Evolutionary conservation across 2,797 vertebrate species (phyloP).

Genomic region (Pogonophryne albipinna): DNA sequence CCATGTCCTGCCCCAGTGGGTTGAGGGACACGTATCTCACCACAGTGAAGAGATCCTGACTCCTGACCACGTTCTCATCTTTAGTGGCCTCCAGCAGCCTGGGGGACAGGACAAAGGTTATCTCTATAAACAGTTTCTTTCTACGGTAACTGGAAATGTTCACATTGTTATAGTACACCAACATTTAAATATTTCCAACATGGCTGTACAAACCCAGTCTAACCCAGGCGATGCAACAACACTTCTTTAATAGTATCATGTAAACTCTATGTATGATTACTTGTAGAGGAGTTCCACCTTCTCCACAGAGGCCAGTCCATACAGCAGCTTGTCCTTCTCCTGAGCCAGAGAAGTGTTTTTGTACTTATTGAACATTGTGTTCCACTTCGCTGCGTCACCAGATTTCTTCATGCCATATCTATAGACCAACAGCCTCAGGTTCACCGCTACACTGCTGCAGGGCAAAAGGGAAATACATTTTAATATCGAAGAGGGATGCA

Average conservation of each 20-base stretch:
- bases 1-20: slow-evolving; percentile 90
- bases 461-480: slow-evolving; percentile 24
- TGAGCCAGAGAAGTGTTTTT: slow-evolving; percentile 88
- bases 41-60: slow-evolving; percentile 94
- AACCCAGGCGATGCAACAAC: not conserved
- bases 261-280: slow-evolving; percentile 70
- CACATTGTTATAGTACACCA: no score
- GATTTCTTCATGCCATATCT: slow-evolving; percentile 94
- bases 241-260: not conserved
- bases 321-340: slow-evolving; percentile 97
- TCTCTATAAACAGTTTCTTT: not conserved
- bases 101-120: slow-evolving; percentile 23
- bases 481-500: not conserved
- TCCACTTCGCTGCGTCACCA: slow-evolving; percentile 84
- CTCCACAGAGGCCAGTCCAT: slow-evolving; percentile 92
- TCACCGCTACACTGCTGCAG: slow-evolving; percentile 85
- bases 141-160: no score
- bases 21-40: slow-evolving; percentile 93
- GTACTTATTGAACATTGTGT: slow-evolving; percentile 89
- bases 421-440: slow-evolving; percentile 93
- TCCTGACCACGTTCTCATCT: slow-evolving; percentile 88
- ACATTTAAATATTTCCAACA: no score
- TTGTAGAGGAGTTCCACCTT: slow-evolving; percentile 86
- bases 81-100: slow-evolving; percentile 86
- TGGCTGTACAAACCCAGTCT: no score